Evolutionary conservation across 23 tunicate genomes (phyloP), one percentile per base, ranked within the genome.

Genomic region (Trididemnum clinides): DNA sequence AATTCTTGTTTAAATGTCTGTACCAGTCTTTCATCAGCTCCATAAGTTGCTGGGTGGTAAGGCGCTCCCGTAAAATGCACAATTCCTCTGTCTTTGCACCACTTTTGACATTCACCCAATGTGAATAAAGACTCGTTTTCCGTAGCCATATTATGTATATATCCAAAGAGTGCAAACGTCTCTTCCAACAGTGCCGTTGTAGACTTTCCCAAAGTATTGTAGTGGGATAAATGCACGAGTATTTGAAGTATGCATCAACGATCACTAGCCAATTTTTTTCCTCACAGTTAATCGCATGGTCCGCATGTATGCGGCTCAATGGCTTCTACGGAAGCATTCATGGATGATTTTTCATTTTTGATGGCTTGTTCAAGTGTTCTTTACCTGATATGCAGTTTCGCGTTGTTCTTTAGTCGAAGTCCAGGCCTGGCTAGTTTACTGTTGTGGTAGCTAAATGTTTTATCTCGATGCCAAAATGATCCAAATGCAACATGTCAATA

Each of bases 311-410:
- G 5, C 83, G 31, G 1, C 33, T 51, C 83, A 69, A 78, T 20
- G 83, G 83, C 26, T 78, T 78, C 10, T 51, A 32, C 23, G 83
- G 83, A 25, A 51, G 30, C 64, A 78, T 78, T 69, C 83, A 78
- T 33, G 83, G 69, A 30, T 51, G 63, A 1, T 54, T 54, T 22
- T 25, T 26, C 59, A 39, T 74, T 33, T 33, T 34, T 25, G 22
- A 34, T 7, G 81, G 54, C 20, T 38, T 38, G 36, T 39, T 74
- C 23, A 23, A 21, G 25, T 34, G 3, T n/a, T 74, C 81, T 20
- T 25, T 27, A 74, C 81, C 34, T 34, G 28, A 34, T 1, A 57
- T 20, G 31, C 81, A 74, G 26, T 37, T 44, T 44, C 15, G 12
- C 15, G 54, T 7, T 7, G 15, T 7, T 44, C 54, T 7, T 10